These are phyloP conservation scores for Oedothorax gibbosus DNA, from an alignment of 1,140 invertebrate genomes.

Conservation along the genomic window DNA sequence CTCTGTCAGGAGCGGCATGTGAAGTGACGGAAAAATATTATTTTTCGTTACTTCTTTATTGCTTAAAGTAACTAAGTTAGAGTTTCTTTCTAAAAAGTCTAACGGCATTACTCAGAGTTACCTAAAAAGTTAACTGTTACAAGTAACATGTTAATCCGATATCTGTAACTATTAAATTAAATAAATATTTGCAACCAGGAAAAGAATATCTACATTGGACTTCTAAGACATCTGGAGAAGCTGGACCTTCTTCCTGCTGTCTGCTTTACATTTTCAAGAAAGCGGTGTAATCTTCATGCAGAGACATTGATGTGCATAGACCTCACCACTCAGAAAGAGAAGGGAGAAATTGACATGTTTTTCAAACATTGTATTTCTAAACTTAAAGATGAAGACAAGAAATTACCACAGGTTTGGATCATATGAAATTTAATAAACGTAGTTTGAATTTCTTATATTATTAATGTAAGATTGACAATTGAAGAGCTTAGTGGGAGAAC, in stretches of 20 bases:
- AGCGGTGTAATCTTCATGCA: constrained; percentile 86
- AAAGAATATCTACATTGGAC: constrained; percentile 60
- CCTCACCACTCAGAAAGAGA: constrained; percentile 86
- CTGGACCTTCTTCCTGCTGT: constrained; percentile 93
- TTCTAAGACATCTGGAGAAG: constrained; percentile 69
- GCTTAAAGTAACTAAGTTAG: too few relatives aligned
- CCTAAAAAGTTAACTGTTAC: too few relatives aligned
- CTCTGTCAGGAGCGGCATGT: too few relatives aligned
- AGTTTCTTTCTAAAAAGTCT: too few relatives aligned
- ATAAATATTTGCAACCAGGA: constrained; percentile 17
- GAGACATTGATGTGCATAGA: constrained; percentile 76
- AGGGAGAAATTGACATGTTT: constrained; percentile 84
- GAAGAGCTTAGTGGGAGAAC: too few relatives aligned
- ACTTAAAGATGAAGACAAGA: constrained; percentile 86
- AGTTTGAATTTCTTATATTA: too few relatives aligned
- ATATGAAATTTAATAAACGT: neutral
- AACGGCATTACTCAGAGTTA: too few relatives aligned
- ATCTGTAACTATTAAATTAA: neutral
- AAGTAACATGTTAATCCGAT: too few relatives aligned
- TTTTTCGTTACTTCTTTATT: too few relatives aligned
- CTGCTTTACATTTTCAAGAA: constrained; percentile 93
- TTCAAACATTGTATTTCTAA: constrained; percentile 84
- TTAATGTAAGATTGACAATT: too few relatives aligned
- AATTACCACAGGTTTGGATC: constrained; percentile 84
- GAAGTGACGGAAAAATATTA: too few relatives aligned